A percentile compares a stretch with the other conserved stretches of the same genome.
Conservation (phyloP, 1,140 invertebrate genomes). For the Bilobella aurantiaca region DNA sequence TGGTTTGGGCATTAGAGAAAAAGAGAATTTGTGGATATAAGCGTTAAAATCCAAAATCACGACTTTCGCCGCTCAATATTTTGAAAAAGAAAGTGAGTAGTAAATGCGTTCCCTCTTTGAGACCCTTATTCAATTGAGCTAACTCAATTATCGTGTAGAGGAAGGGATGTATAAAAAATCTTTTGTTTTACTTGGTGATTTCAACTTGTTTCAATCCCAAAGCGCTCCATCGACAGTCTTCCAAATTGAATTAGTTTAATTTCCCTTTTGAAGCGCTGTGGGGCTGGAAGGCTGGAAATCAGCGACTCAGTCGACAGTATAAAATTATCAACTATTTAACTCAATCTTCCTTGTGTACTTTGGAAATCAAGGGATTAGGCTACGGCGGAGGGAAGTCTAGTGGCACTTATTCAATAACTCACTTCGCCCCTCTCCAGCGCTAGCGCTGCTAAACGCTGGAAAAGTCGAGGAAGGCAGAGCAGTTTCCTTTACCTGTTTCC, state of each 20-base stretch:
- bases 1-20: background rate
- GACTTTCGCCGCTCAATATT: background rate
- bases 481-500: background rate
- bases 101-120: background rate
- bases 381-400: too few relatives aligned
- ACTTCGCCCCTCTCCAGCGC: too few relatives aligned
- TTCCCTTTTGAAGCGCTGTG: background rate
- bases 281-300: background rate
- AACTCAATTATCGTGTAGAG: background rate
- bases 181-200: constrained; percentile 7
- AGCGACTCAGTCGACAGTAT: background rate
- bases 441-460: too few relatives aligned
- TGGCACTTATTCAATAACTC: too few relatives aligned
- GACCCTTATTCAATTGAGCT: background rate
- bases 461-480: too few relatives aligned
- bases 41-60: too few relatives aligned
- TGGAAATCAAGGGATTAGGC: background rate
- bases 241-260: background rate
- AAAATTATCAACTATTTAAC: constrained; percentile 4
- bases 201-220: background rate
- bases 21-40: background rate
- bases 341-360: background rate
- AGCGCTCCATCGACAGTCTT: background rate
- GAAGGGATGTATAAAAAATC: background rate
- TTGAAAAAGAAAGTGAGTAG: background rate